Base-by-base conservation (phyloP, 2,113 vertebrate genomes). In the Romanogobio albipinnatus region DNA sequence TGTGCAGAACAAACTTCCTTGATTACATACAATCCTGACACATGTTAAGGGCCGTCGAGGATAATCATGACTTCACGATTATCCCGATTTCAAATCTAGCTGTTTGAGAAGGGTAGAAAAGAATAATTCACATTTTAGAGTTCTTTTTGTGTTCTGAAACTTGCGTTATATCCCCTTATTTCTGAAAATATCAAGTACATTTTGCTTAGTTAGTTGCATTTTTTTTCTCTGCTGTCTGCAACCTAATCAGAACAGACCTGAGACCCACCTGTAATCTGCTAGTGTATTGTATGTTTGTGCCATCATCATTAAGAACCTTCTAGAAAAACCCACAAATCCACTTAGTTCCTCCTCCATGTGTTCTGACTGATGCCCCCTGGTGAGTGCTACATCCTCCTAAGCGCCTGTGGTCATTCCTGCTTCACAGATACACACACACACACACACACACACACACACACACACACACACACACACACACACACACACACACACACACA, bases 401-500 rank as follows among this genome's bases (percentile, higher is more conserved):
- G 47, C 3, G 5, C 47, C 56, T 84, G 17, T n/a, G 15, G 43
- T 61, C 56, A 36, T 61, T 39, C 59, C 58, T 45, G 15, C 76
- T 26, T 36, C 13, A 39, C 11, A 47, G 8, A 62, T 29, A 64
- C 45, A 76, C 73, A 22, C 45, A 75, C 73, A 75, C n/a, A 51
- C 73, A 75, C n/a, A 51, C 45, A 75, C 45, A 51, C 58, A 39
- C 56, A 45, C 17, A 58, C 9, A n/a, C 74, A 56, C 8, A 47
- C 7, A 6, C 39, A 39, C 39, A 39, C 39, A 39, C 39, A 39
- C 39, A 39, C 39, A 39, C 39, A 39, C 39, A 39, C 39, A 39
- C 39, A 39, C 17, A 36, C 19, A 47, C 22, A 62, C 45, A 64
- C 45, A 76, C 73, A 22, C 74, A 56, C 74, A 76, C 74, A 53